A percentile compares a stretch with the other conserved stretches of the same genome.
Conservation (phyloP, 2,888 invertebrate genomes). For the Brachypalpus laphriformis region DNA sequence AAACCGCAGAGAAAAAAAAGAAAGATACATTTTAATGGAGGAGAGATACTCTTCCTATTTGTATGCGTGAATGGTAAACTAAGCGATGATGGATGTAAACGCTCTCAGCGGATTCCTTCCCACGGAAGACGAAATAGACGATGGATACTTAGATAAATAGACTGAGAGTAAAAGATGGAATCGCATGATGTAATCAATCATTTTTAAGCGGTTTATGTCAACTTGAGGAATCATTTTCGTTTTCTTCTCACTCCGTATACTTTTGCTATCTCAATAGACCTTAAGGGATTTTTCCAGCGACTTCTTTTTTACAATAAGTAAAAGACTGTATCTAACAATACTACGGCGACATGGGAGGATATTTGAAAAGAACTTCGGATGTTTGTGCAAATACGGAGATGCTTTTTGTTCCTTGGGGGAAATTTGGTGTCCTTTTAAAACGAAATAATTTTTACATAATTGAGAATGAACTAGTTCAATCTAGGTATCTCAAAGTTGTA, state of each 20-base stretch:
- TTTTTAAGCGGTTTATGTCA: slow-evolving; percentile 70
- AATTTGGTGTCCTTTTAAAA: too few relatives aligned
- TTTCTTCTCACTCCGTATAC: slow-evolving; percentile 17
- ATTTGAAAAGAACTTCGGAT: not conserved
- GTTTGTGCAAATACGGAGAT: not conserved
- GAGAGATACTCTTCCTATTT: not conserved
- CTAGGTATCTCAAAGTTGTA: too few relatives aligned
- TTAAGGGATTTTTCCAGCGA: slow-evolving; percentile 3
- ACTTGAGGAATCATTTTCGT: slow-evolving; percentile 57
- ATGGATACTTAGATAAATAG: slow-evolving; percentile 42
- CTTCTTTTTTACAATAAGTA: not conserved
- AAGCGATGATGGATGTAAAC: slow-evolving; percentile 61
- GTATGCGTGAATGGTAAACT: slow-evolving; percentile 26
- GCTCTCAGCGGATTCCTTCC: slow-evolving; percentile 20
- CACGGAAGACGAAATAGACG: slow-evolving; percentile 7
- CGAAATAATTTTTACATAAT: too few relatives aligned
- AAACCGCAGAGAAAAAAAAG: not conserved
- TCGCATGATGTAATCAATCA: slow-evolving; percentile 69
- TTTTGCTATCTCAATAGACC: not conserved
- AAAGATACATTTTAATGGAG: slow-evolving; percentile 7
- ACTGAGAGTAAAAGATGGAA: slow-evolving; percentile 48
- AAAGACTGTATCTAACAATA: slow-evolving; percentile 3
- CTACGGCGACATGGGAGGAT: not conserved
- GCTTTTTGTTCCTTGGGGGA: too few relatives aligned
- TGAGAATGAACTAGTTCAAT: too few relatives aligned